Evolutionary conservation across 2,888 invertebrate species (phyloP).

Genomic region (Stenotaenia linearis): DNA sequence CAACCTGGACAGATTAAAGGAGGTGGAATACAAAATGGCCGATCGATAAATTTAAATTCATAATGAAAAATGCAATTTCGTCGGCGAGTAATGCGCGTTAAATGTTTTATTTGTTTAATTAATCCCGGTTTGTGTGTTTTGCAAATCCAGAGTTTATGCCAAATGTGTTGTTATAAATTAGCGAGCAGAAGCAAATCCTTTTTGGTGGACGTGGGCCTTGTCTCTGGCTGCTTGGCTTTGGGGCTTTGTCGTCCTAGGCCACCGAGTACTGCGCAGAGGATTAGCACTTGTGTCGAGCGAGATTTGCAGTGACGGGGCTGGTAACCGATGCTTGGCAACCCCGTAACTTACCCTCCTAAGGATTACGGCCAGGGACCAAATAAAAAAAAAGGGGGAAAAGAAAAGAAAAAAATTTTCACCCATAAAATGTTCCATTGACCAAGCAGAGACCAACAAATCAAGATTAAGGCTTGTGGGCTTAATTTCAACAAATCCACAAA

Average conservation of each 20-base stretch:
- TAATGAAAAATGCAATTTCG: background rate
- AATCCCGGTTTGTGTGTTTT: background rate
- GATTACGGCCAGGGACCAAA: background rate
- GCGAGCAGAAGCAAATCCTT: conserved; percentile 16
- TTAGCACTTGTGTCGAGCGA: conserved; percentile 12
- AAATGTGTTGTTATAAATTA: conserved; percentile 24
- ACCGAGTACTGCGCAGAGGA: conserved; percentile 3
- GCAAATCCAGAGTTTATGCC: conserved; percentile 16
- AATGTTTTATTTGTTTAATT: background rate
- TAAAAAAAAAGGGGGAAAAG: background rate
- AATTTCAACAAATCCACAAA: conserved; percentile 16
- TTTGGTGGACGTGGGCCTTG: conserved; percentile 8
- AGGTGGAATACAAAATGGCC: background rate
- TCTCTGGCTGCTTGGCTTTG: conserved; percentile 23
- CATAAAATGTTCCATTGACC: conserved; percentile 16
- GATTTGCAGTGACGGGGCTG: conserved; percentile 23
- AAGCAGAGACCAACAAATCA: background rate
- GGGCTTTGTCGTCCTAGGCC: conserved; percentile 24
- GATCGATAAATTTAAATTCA: background rate
- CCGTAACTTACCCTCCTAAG: conserved; percentile 20
- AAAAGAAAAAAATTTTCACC: background rate
- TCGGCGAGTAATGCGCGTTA: background rate
- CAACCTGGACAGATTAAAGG: background rate
- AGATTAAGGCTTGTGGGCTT: background rate
- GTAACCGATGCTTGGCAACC: conserved; percentile 24